Percentiles rank a stretch among this genome's conserved stretches.
Conservation (phyloP, 2,113 vertebrate genomes). For the Tautogolabrus adspersus region DNA sequence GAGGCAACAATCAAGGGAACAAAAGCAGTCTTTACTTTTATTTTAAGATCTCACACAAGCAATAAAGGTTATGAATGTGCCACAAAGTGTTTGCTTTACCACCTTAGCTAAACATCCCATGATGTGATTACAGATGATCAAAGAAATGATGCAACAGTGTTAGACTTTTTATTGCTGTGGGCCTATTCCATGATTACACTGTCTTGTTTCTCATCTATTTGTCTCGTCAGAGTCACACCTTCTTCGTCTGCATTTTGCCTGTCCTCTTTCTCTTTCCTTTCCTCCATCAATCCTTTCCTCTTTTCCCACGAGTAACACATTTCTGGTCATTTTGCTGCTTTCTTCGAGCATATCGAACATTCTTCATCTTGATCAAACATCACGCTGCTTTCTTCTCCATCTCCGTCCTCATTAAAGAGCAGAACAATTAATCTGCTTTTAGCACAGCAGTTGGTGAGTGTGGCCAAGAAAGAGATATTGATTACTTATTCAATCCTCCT, state of each 20-base stretch:
- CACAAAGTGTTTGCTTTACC: not conserved
- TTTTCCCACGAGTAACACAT: not conserved
- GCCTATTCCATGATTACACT: not conserved
- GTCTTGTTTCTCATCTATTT: not conserved
- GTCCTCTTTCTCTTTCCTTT: constrained; percentile 1
- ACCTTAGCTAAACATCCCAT: constrained; percentile 3
- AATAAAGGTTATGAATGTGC: not conserved
- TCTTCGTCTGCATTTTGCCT: not conserved
- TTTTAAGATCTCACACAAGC: not conserved
- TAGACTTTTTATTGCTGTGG: not conserved
- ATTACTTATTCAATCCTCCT: constrained; percentile 28
- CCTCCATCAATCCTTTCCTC: not conserved
- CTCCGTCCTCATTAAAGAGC: constrained; percentile 43
- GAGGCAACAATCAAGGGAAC: not conserved
- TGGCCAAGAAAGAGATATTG: constrained; percentile 29
- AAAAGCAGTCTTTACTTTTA: not conserved
- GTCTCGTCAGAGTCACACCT: not conserved
- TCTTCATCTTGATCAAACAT: constrained; percentile 14
- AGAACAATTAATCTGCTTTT: constrained; percentile 52
- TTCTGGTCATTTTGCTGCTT: not conserved
- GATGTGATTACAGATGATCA: not conserved
- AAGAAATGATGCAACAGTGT: too few relatives aligned
- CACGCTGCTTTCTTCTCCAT: constrained; percentile 11
- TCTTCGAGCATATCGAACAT: constrained; percentile 28
- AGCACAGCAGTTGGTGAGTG: constrained; percentile 3